These are phyloP conservation scores for Thamnophis sirtalis DNA, from an alignment of 2,113 vertebrate genomes.

Conservation along the genomic window DNA sequence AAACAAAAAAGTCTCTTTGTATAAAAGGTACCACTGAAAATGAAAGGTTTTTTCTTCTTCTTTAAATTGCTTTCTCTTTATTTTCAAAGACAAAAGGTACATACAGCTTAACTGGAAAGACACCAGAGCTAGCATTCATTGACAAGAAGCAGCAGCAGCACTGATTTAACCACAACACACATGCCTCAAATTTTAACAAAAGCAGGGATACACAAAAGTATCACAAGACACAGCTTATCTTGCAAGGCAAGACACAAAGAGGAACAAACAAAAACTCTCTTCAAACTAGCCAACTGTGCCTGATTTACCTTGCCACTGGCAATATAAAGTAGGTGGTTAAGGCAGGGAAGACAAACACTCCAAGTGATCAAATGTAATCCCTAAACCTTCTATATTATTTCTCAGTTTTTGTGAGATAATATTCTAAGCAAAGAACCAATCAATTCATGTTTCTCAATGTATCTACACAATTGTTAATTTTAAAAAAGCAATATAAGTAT, in stretches of 20 bases:
- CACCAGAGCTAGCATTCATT: slow-evolving; percentile 53
- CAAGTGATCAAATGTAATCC: slow-evolving; percentile 46
- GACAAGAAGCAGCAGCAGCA: slow-evolving; percentile 43
- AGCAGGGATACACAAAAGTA: slow-evolving; percentile 21
- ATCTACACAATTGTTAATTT: not conserved
- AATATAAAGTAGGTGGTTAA: slow-evolving; percentile 47
- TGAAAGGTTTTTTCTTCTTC: slow-evolving; percentile 20
- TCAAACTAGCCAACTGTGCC: slow-evolving; percentile 35
- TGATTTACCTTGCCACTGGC: slow-evolving; percentile 36
- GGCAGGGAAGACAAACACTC: slow-evolving; percentile 32
- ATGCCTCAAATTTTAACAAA: slow-evolving; percentile 48
- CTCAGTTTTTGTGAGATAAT: not conserved
- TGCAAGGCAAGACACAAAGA: slow-evolving; percentile 32
- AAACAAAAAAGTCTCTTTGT: slow-evolving; percentile 40
- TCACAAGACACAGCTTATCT: slow-evolving; percentile 3
- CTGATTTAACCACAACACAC: slow-evolving; percentile 40
- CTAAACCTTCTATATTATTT: not conserved
- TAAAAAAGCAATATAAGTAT: not conserved
- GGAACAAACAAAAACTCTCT: slow-evolving; percentile 26
- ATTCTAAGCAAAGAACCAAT: not conserved
- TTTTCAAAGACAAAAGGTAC: slow-evolving; percentile 64
- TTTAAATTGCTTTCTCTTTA: slow-evolving; percentile 56
- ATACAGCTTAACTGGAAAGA: slow-evolving; percentile 57
- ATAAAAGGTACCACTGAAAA: slow-evolving; percentile 49
- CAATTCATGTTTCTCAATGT: not conserved